Evolutionary conservation across 2,113 vertebrate genomes (phyloP).

Genomic region (Stegostoma tigrinum): DNA sequence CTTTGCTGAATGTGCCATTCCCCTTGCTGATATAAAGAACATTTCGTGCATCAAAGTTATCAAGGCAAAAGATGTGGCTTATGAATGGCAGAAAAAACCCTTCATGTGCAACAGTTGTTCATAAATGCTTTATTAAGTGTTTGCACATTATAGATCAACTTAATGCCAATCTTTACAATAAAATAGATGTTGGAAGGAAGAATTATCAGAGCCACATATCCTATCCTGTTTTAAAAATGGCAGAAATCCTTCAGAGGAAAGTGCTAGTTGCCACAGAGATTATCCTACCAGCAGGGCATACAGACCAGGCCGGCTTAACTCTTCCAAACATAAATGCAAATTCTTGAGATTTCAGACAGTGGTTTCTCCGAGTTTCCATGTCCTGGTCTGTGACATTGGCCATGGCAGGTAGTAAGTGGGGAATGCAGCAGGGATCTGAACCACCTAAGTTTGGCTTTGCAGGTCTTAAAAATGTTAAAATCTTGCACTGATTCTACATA

Average conservation of each 20-base stretch:
- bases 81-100: background rate
- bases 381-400: too few relatives aligned
- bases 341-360: too few relatives aligned
- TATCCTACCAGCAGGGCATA: too few relatives aligned
- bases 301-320: too few relatives aligned
- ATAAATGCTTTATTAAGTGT: background rate
- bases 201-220: background rate
- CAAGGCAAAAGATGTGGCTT: background rate
- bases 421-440: too few relatives aligned
- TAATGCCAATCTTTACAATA: background rate
- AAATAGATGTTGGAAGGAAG: background rate
- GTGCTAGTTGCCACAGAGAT: too few relatives aligned
- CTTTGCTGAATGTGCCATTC: background rate
- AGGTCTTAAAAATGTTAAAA: too few relatives aligned
- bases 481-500: too few relatives aligned
- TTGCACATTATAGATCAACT: background rate
- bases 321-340: too few relatives aligned
- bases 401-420: too few relatives aligned
- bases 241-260: background rate
- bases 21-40: background rate
- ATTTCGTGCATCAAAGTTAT: background rate
- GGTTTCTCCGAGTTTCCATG: too few relatives aligned
- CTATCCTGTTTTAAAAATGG: background rate
- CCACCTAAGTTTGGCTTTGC: too few relatives aligned
- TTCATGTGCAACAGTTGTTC: background rate